phyloP scores from a whole-genome alignment of 2,888 invertebrate species.

The Microplitis deprimator region DNA sequence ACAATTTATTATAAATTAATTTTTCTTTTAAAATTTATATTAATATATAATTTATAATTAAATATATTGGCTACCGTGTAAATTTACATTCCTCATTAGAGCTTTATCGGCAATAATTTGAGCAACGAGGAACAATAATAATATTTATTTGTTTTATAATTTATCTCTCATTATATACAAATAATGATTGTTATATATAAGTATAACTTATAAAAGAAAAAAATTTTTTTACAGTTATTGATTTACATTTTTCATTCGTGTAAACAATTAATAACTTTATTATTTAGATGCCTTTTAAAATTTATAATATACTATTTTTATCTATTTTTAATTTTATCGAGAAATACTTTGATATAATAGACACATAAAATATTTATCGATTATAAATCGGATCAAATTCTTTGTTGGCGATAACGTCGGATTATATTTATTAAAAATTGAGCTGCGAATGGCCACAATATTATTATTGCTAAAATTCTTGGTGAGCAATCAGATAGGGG shows the following conservation, averaged over 20 bases:
- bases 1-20: not conserved
- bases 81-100: not conserved
- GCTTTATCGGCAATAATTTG: not conserved
- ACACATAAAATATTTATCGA: slow-evolving; percentile 8
- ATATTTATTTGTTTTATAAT: not conserved
- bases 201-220: not conserved
- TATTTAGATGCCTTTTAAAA: slow-evolving; percentile 6
- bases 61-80: not conserved
- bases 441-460: slow-evolving; percentile 80
- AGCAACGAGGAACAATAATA: not conserved
- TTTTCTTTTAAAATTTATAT: not conserved
- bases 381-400: slow-evolving; percentile 56
- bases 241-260: not conserved
- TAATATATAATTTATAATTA: not conserved
- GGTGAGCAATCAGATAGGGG: slow-evolving; percentile 64
- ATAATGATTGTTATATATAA: not conserved
- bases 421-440: slow-evolving; percentile 59
- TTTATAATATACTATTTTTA: slow-evolving; percentile 8
- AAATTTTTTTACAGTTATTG: not conserved
- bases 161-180: not conserved
- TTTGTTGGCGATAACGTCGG: slow-evolving; percentile 65
- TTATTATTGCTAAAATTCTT: slow-evolving; percentile 74
- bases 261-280: not conserved
- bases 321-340: not conserved
- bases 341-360: slow-evolving; percentile 8